Evolutionary conservation across 2,113 vertebrate species (phyloP).

Genomic region (Hassar affinis): DNA sequence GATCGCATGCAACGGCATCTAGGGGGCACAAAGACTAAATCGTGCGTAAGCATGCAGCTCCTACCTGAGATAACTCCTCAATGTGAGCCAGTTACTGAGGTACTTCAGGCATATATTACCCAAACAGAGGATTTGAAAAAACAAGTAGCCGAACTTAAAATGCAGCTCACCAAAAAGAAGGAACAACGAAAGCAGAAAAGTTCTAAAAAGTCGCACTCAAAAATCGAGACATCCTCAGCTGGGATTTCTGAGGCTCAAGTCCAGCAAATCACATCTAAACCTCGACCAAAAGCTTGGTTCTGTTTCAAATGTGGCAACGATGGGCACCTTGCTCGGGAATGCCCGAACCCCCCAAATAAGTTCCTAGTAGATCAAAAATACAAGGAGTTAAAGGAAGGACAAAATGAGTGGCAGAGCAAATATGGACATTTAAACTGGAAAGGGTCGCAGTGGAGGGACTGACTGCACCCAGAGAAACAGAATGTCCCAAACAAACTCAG

Average conservation of each 20-base stretch:
- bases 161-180: background rate
- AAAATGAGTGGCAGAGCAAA: conserved; percentile 1
- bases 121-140: conserved; percentile 26
- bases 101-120: background rate
- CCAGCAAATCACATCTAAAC: no score
- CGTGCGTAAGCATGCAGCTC: background rate
- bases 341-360: conserved; percentile 15
- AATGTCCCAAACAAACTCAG: background rate
- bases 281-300: conserved; percentile 30
- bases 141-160: conserved; percentile 8
- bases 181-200: no score
- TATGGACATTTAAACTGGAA: conserved; percentile 35
- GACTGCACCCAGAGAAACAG: background rate
- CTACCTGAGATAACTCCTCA: background rate
- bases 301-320: conserved; percentile 39
- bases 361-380: conserved; percentile 15
- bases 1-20: conserved; percentile 3
- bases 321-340: conserved; percentile 18
- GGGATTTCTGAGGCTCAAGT: no score
- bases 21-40: background rate
- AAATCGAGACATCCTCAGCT: no score
- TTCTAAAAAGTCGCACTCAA: no score
- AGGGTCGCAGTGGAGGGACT: conserved; percentile 27
- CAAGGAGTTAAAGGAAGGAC: background rate
- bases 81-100: background rate